phyloP scores from a whole-genome alignment of 2,113 vertebrate species.

The Apistogramma diplotaenia region DNA sequence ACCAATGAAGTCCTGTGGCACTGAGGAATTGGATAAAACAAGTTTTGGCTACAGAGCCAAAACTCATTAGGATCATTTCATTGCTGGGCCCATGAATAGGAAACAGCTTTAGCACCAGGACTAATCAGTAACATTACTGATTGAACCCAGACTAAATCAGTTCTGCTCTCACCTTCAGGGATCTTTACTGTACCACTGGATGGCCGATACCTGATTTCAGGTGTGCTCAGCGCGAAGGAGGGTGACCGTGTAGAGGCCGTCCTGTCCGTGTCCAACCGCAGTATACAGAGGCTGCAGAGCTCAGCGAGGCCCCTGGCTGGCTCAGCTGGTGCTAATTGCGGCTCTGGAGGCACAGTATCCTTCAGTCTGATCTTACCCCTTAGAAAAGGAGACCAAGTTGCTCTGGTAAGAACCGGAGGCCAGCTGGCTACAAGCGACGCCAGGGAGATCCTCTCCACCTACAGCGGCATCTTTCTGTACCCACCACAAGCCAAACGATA shows the following conservation, averaged over 20 bases:
- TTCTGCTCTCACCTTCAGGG: slow-evolving; percentile 70
- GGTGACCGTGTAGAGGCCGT: slow-evolving; percentile 84
- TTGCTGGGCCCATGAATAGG: not conserved
- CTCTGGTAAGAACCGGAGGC: slow-evolving; percentile 85
- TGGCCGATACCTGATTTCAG: slow-evolving; percentile 90
- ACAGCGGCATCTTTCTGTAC: slow-evolving; percentile 90
- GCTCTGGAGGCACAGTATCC: slow-evolving; percentile 84
- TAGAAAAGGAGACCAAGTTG: slow-evolving; percentile 85
- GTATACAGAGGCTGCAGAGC: slow-evolving; percentile 86
- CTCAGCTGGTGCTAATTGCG: slow-evolving; percentile 59
- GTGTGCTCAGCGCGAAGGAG: slow-evolving; percentile 83
- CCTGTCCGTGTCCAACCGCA: slow-evolving; percentile 87
- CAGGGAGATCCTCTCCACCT: slow-evolving; percentile 91
- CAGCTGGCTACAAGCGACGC: slow-evolving; percentile 86
- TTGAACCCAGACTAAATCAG: not conserved
- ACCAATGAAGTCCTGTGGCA: not conserved
- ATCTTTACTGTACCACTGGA: slow-evolving; percentile 86
- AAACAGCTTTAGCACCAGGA: not conserved
- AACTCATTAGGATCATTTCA: not conserved
- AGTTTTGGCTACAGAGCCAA: not conserved
- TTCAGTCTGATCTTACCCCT: slow-evolving; percentile 91
- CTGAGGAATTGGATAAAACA: not conserved
- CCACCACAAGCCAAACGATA: slow-evolving; percentile 84
- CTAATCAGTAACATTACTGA: not conserved
- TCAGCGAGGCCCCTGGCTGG: slow-evolving; percentile 70